A percentile compares a stretch with the other conserved stretches of the same genome.
Conservation (phyloP, 2,113 vertebrate genomes). For the Hypomesus transpacificus region DNA sequence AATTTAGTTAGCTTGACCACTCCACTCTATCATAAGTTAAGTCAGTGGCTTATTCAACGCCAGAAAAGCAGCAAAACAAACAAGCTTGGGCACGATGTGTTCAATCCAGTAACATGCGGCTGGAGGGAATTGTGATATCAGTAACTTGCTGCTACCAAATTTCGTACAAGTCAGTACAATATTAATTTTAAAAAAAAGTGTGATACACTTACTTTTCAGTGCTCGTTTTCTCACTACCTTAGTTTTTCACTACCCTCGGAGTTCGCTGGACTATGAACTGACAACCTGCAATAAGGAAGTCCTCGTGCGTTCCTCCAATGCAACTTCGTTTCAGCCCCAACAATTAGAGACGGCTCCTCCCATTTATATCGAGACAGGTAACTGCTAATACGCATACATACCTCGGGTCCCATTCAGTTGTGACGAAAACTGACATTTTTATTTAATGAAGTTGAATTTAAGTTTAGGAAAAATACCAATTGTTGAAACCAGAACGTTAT, state of each 20-base stretch:
- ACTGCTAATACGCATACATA: not conserved
- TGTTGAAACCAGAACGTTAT: not conserved
- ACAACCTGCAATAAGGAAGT: conserved; percentile 32
- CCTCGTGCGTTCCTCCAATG: too few relatives aligned
- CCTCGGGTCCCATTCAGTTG: too few relatives aligned
- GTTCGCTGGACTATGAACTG: conserved; percentile 7
- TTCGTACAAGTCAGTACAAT: too few relatives aligned
- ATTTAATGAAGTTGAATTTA: not conserved
- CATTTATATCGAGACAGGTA: not conserved
- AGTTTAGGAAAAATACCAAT: not conserved
- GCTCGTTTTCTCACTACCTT: not conserved
- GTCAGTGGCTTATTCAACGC: too few relatives aligned
- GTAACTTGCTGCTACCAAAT: too few relatives aligned
- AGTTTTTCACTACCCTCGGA: not conserved
- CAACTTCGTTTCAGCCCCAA: not conserved
- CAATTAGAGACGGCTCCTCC: not conserved
- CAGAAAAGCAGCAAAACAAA: not conserved
- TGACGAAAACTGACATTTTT: too few relatives aligned
- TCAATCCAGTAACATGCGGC: too few relatives aligned
- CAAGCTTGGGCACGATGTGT: not conserved
- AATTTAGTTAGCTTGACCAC: too few relatives aligned
- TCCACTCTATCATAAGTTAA: too few relatives aligned
- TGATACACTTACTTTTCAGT: not conserved
- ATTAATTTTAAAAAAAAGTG: too few relatives aligned
- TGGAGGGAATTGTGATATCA: too few relatives aligned